Evolutionary conservation across 2,888 invertebrate genomes (phyloP).

Genomic region (Shargacucullia verbasci): DNA sequence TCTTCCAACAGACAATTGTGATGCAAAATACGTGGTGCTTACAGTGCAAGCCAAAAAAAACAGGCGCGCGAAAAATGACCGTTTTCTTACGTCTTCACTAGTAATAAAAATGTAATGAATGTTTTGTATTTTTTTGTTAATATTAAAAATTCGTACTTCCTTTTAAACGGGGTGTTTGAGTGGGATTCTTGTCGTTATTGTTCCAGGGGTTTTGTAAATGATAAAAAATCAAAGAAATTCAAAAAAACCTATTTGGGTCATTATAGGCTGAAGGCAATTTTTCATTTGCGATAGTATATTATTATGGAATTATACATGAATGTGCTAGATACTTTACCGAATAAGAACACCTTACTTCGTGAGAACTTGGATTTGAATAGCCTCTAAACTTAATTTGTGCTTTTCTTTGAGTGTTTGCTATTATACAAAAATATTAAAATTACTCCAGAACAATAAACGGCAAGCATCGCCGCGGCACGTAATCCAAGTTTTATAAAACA

Average conservation of each 20-base stretch:
- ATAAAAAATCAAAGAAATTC: too few species aligned
- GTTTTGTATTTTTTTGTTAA: conserved; percentile 53
- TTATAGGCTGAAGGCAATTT: too few species aligned
- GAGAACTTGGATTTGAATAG: too few species aligned
- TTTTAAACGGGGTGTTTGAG: conserved; percentile 37
- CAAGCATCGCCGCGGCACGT: conserved; percentile 60
- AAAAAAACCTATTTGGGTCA: too few species aligned
- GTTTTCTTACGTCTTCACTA: conserved; percentile 61
- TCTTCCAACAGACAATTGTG: conserved; percentile 78
- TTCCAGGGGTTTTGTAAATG: neutral
- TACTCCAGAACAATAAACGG: conserved; percentile 55
- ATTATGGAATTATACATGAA: too few species aligned
- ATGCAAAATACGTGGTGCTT: conserved; percentile 76
- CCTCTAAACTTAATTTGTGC: too few species aligned
- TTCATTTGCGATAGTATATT: too few species aligned
- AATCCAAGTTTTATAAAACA: conserved; percentile 79
- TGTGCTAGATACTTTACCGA: too few species aligned
- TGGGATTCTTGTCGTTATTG: conserved; percentile 6
- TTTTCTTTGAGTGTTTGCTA: conserved; percentile 24
- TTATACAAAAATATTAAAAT: conserved; percentile 53
- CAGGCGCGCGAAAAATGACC: conserved; percentile 59
- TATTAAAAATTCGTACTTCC: conserved; percentile 58
- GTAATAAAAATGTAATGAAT: conserved; percentile 59
- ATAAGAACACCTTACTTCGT: too few species aligned
- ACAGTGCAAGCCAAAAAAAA: conserved; percentile 67